These are phyloP conservation scores for Tanypteryx hageni DNA, from an alignment of 2,888 invertebrate genomes.

Conservation along the genomic window DNA sequence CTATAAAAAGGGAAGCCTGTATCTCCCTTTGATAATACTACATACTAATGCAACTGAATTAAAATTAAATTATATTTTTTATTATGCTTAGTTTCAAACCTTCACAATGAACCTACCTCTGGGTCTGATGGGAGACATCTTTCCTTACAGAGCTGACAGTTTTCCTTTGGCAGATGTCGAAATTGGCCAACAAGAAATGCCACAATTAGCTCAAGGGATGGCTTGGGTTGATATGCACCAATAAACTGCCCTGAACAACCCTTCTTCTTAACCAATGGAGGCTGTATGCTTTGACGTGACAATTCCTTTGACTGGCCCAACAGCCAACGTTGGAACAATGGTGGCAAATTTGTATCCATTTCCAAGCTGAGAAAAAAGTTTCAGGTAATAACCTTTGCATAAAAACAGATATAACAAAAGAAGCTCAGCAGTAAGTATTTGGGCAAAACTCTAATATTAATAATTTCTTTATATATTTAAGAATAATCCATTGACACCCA, in stretches of 20 bases:
- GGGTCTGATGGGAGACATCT: slow-evolving; percentile 80
- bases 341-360: slow-evolving; percentile 82
- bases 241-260: not conserved
- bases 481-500: no score
- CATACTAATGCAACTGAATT: no score
- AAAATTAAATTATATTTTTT: no score
- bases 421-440: no score
- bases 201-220: slow-evolving; percentile 80
- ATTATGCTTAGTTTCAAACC: no score
- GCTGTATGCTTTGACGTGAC: slow-evolving; percentile 82
- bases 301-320: slow-evolving; percentile 83
- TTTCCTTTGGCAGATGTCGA: slow-evolving; percentile 79
- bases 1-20: no score
- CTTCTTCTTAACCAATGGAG: slow-evolving; percentile 74
- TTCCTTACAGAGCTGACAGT: slow-evolving; percentile 81
- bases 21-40: no score
- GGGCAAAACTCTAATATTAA: no score
- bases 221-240: slow-evolving; percentile 78
- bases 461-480: no score
- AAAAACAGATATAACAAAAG: no score
- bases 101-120: slow-evolving; percentile 72
- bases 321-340: slow-evolving; percentile 79
- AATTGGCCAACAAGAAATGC: slow-evolving; percentile 81
- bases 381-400: no score
- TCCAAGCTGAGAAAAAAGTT: slow-evolving; percentile 76